Conservation (phyloP, 2,113 vertebrate species). For the Muscicapa adusta region DNA sequence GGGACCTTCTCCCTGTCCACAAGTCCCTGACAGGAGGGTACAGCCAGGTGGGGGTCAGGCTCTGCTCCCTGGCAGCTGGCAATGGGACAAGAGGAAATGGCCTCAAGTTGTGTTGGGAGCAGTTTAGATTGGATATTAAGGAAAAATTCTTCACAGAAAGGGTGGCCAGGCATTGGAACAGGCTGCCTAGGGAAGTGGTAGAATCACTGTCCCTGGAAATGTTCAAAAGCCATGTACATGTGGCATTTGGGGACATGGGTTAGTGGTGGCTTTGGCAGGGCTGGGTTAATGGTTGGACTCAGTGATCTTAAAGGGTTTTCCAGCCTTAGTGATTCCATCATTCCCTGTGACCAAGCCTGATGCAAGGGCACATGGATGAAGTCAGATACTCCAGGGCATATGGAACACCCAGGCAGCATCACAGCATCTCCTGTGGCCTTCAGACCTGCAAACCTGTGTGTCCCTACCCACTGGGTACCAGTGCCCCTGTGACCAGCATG, state of each 20-base stretch:
- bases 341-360: neutral
- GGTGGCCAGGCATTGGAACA: neutral
- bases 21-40: neutral
- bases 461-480: rapidly evolving
- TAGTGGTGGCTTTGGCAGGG: neutral
- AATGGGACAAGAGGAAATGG: neutral
- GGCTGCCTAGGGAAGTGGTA: neutral
- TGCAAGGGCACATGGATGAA: neutral
- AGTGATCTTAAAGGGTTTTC: neutral
- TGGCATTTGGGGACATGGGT: neutral
- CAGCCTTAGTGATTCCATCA: neutral
- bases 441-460: neutral
- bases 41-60: neutral
- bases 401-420: neutral
- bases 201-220: neutral
- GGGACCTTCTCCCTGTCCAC: neutral
- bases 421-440: neutral
- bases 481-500: rapidly evolving
- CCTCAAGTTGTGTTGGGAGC: neutral
- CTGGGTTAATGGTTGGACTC: neutral
- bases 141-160: neutral
- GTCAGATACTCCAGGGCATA: neutral
- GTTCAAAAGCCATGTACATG: neutral
- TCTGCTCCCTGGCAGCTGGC: neutral
- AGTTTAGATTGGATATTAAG: neutral